Evolutionary conservation across 2,113 vertebrate species (phyloP), one percentile per base, ranked within the genome.

Genomic region (Nothocercus nigrocapillus): DNA sequence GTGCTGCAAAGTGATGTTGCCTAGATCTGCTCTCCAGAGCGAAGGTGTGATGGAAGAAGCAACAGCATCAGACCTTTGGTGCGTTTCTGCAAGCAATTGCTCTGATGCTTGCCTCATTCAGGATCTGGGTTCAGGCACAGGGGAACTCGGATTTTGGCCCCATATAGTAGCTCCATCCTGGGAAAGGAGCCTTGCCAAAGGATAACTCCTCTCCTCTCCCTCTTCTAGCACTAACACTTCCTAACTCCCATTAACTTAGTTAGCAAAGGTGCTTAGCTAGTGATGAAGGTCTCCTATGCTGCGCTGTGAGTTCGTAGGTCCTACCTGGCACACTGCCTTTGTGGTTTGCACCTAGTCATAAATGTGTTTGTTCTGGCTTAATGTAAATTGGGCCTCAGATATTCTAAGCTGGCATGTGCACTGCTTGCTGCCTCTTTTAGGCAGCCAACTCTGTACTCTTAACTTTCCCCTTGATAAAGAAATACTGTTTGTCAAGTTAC

Each of bases 1-100:
- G 18, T 75, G 20, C 21, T 44, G 42, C 32, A 19, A 67, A 80
- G 11, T 67, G 25, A 24, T 30, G 21, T 10, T 72, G 45, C 24
- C 16, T 15, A 32, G 0, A 0, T 10, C 19, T 1, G 0, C 11
- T 42, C 19, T 36, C 25, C 49, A 78, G 22, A 69, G 7, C 8
- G 4, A 77, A 81, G 34, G 5, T 49, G 38, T 49, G 24, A 27
- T 28, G 78, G 56, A 51, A 70, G 56, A 61, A 62, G 34, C 15
- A 44, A 30, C n/a, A n/a, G n/a, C n/a, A n/a, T n/a, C 32, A 30
- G 13, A 28, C 2, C 53, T 13, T 13, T 28, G 53, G 53, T 14
- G 53, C 53, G 17, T 56, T 56, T 53, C 51, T 53, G 51, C 51
- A 25, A 13, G 51, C 51, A 53, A 27, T 53, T 27, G 15, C 54